Conservation (phyloP, 1,140 invertebrate species). For the Pararge aegeria region DNA sequence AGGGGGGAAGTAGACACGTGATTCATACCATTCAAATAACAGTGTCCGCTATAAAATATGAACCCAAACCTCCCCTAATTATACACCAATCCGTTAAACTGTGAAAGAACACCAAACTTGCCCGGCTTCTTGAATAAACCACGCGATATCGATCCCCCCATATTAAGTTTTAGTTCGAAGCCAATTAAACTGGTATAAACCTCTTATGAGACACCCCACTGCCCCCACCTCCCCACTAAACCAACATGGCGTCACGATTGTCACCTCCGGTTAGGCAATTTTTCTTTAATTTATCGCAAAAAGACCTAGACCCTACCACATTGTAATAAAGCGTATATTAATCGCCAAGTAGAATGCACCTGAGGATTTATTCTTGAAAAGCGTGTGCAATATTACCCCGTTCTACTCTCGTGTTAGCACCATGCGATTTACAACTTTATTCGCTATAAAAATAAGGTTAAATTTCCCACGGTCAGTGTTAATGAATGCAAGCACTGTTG, state of each 20-base stretch:
- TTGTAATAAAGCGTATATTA: slow-evolving; percentile 29
- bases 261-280: slow-evolving; percentile 63
- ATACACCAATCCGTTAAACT: slow-evolving; percentile 16
- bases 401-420: slow-evolving; percentile 32
- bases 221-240: slow-evolving; percentile 55
- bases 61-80: slow-evolving; percentile 21
- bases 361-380: slow-evolving; percentile 67
- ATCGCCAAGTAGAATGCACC: slow-evolving; percentile 40
- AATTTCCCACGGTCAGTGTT: slow-evolving; percentile 30
- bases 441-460: slow-evolving; percentile 23
- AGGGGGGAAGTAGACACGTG: background rate
- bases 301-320: slow-evolving; percentile 35
- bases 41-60: slow-evolving; percentile 7
- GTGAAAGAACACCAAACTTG: slow-evolving; percentile 36
- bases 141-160: slow-evolving; percentile 54
- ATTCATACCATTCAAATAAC: background rate
- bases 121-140: slow-evolving; percentile 56
- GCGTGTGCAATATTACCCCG: slow-evolving; percentile 60
- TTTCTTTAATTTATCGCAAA: slow-evolving; percentile 33
- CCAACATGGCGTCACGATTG: slow-evolving; percentile 75
- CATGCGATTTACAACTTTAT: slow-evolving; percentile 38
- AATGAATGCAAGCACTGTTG: slow-evolving; percentile 51
- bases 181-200: slow-evolving; percentile 72
- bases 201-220: slow-evolving; percentile 65
- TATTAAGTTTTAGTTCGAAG: slow-evolving; percentile 60